Evolutionary conservation across 2,888 invertebrate species (phyloP), one percentile per base, ranked within the genome.

Genomic region (Apodemia mormo): DNA sequence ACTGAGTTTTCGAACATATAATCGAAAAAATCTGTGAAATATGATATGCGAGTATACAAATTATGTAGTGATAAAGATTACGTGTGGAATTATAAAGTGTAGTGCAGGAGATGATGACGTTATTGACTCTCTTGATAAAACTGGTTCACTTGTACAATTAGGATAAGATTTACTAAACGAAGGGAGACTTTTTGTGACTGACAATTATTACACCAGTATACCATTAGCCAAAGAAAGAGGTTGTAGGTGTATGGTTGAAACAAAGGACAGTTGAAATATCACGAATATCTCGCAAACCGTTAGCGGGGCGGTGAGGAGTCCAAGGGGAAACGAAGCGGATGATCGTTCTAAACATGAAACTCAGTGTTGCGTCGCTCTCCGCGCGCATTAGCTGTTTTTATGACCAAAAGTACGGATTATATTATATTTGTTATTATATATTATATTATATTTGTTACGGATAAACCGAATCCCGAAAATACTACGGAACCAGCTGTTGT

Each of bases 401-500:
- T n/a, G 43, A 43, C 43, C 43, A 43, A 43, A 43, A 43, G 43
- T 43, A 43, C 8, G 43, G 8, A 43, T 56, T 56, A 54, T 0
- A 54, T 22, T 22, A 22, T 22, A 22, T 22, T 22, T 22, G 22
- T 22, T 22, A 22, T 22, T 22, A 22, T 22, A 22, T 22, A 22
- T 22, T 22, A 22, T 22, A 22, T 12, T 58, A n/a, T n/a, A 52
- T 52, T 52, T 52, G 49, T n/a, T 52, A 52, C 49, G 49, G 49
- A 52, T 52, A 52, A 29, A 33, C 30, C 61, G 33, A 61, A 61
- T 61, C 61, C 61, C 12, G 61, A 61, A 61, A 33, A 61, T 33
- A 61, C 33, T 61, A 61, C 33, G 12, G 61, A 61, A 61, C 2
- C 5, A 12, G 61, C 61, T 61, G 61, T 61, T 61, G 61, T 61